A percentile compares a stretch with the other conserved stretches of the same genome.
These are phyloP conservation scores for Brachyptera risi DNA, from an alignment of 2,888 invertebrate species.

Conservation along the genomic window DNA sequence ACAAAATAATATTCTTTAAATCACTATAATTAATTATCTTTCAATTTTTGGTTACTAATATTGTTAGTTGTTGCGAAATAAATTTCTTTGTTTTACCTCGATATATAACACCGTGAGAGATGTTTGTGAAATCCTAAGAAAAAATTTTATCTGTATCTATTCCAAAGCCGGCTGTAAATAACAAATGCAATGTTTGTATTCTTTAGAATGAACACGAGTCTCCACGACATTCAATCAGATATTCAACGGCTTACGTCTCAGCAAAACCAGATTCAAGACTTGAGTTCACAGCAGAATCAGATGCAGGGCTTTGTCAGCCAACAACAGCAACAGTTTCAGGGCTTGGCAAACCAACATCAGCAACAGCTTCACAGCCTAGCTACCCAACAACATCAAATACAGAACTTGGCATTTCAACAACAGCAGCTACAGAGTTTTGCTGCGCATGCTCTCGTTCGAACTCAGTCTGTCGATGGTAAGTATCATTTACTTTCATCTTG, in stretches of 20 bases:
- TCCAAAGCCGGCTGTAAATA: too few relatives aligned
- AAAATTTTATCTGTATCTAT: too few relatives aligned
- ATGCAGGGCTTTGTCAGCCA: constrained; percentile 26
- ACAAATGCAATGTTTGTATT: too few relatives aligned
- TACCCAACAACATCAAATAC: constrained; percentile 50
- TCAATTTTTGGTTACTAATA: too few relatives aligned
- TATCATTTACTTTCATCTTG: not conserved
- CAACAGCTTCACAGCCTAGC: constrained; percentile 26
- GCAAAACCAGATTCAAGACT: constrained; percentile 65
- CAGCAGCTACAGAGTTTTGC: constrained; percentile 36
- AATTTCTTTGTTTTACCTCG: too few relatives aligned
- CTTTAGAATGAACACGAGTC: constrained; percentile 87
- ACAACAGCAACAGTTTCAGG: constrained; percentile 34
- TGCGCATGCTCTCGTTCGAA: constrained; percentile 25
- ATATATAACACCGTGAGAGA: too few relatives aligned
- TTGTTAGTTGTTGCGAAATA: too few relatives aligned
- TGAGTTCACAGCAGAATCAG: constrained; percentile 29
- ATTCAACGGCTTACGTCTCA: constrained; percentile 85
- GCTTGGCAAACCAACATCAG: constrained; percentile 28
- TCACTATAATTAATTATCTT: too few relatives aligned
- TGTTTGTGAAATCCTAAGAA: too few relatives aligned
- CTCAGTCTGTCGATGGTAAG: not conserved
- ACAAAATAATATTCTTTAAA: too few relatives aligned
- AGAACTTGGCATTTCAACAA: constrained; percentile 50
- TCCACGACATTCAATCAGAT: constrained; percentile 91